phyloP scores from a whole-genome alignment of 2,888 invertebrate genomes.

The Megamerina dolium region DNA sequence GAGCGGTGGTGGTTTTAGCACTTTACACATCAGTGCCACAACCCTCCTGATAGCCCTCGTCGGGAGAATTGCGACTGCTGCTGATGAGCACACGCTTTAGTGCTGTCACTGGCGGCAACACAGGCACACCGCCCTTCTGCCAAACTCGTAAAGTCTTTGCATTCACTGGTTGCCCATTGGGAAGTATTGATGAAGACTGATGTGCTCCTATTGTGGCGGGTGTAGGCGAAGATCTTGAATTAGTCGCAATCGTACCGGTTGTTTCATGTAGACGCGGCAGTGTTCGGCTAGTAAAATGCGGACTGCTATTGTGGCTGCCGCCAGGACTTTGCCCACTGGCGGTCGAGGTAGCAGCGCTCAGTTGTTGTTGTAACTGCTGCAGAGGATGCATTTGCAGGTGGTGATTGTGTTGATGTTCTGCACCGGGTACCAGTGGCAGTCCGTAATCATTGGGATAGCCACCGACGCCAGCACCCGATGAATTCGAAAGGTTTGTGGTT shows the following conservation, averaged over 20 bases:
- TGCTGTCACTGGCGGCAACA: conserved; percentile 77
- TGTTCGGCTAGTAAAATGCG: conserved; percentile 29
- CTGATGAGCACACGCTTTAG: conserved; percentile 77
- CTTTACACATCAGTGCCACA: conserved; percentile 83
- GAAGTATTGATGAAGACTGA: conserved; percentile 37
- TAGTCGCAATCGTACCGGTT: conserved; percentile 21
- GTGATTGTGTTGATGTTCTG: conserved; percentile 47
- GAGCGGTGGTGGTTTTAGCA: too few species aligned
- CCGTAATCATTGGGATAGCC: conserved; percentile 76
- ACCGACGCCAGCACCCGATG: conserved; percentile 25
- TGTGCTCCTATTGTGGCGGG: conserved; percentile 8
- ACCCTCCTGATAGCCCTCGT: conserved; percentile 89
- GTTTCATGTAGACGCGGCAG: conserved; percentile 33
- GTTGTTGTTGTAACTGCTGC: conserved; percentile 48
- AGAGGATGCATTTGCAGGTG: conserved; percentile 49
- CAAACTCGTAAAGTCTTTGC: conserved; percentile 80
- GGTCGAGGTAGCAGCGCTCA: conserved; percentile 22
- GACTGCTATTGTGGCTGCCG: conserved; percentile 26
- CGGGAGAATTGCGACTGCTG: conserved; percentile 78
- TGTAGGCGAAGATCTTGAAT: conserved; percentile 26
- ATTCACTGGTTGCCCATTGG: conserved; percentile 52
- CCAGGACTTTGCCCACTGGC: conserved; percentile 18
- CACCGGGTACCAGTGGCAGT: conserved; percentile 59
- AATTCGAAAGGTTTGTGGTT: conserved; percentile 41
- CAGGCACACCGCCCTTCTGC: conserved; percentile 78